These are phyloP conservation scores for Triops cancriformis DNA, from an alignment of 1,140 invertebrate species.

Conservation along the genomic window DNA sequence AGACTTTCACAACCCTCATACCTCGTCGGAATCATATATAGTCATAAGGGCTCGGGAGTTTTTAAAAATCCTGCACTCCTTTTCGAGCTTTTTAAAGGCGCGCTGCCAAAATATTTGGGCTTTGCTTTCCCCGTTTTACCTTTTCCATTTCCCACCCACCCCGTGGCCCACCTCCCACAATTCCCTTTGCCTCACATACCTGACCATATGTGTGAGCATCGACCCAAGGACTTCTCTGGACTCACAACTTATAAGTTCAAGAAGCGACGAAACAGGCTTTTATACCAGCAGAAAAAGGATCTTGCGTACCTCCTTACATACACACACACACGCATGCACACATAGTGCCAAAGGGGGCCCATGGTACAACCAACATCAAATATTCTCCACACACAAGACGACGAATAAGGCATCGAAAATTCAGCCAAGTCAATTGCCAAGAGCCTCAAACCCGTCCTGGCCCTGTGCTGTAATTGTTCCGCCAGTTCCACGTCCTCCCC, in stretches of 20 bases:
- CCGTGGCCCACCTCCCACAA: background rate
- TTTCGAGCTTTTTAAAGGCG: slow-evolving; percentile 6
- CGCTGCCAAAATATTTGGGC: background rate
- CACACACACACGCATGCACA: background rate
- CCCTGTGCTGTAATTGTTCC: background rate
- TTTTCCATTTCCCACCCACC: background rate
- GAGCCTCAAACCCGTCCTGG: background rate
- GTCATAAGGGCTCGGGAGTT: background rate
- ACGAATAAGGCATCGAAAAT: slow-evolving; percentile 11
- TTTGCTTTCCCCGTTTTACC: slow-evolving; percentile 5
- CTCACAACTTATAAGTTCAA: background rate
- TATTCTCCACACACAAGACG: background rate
- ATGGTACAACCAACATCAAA: background rate
- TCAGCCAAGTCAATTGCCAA: no score
- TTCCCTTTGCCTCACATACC: background rate
- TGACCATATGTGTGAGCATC: slow-evolving; percentile 10
- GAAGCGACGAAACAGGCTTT: background rate
- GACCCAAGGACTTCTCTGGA: background rate
- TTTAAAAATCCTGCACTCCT: background rate
- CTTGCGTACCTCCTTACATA: background rate
- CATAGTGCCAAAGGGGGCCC: background rate
- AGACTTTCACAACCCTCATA: background rate
- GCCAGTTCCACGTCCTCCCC: background rate
- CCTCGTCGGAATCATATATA: background rate
- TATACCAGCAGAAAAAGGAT: background rate